A percentile compares a stretch with the other conserved stretches of the same genome.
Evolutionary conservation across 2,113 vertebrate genomes (phyloP).

Genomic region (Archocentrus centrarchus): DNA sequence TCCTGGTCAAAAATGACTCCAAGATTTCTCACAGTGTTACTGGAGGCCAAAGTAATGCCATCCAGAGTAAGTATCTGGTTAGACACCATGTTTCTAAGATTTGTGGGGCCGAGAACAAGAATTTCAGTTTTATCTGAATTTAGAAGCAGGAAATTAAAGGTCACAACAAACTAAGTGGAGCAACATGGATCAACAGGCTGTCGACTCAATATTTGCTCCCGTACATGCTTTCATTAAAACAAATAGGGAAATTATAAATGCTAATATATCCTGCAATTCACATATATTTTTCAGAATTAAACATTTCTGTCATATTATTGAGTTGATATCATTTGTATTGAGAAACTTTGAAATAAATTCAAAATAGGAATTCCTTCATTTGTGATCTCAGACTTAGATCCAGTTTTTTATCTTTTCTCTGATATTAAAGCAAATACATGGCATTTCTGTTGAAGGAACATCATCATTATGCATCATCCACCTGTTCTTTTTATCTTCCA

Average conservation of each 20-base stretch:
- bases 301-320: not conserved
- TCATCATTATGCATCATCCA: slow-evolving; percentile 19
- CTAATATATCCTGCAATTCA: not conserved
- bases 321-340: not conserved
- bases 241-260: not conserved
- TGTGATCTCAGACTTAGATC: not conserved
- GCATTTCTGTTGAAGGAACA: slow-evolving; percentile 19
- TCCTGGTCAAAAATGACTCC: too few relatives aligned
- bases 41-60: too few relatives aligned
- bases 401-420: not conserved
- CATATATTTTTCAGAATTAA: not conserved
- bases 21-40: too few relatives aligned
- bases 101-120: too few relatives aligned
- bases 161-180: not conserved
- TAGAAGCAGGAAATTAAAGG: too few relatives aligned
- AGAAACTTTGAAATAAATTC: not conserved
- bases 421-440: not conserved
- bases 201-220: not conserved
- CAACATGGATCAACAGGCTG: not conserved
- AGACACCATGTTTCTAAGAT: too few relatives aligned
- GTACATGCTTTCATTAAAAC: too few relatives aligned
- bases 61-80: too few relatives aligned
- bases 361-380: not conserved
- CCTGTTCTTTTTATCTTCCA: slow-evolving; percentile 45
- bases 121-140: too few relatives aligned